These are phyloP conservation scores for Brachionus manjavacas DNA, from an alignment of 1,140 invertebrate genomes.

Conservation along the genomic window DNA sequence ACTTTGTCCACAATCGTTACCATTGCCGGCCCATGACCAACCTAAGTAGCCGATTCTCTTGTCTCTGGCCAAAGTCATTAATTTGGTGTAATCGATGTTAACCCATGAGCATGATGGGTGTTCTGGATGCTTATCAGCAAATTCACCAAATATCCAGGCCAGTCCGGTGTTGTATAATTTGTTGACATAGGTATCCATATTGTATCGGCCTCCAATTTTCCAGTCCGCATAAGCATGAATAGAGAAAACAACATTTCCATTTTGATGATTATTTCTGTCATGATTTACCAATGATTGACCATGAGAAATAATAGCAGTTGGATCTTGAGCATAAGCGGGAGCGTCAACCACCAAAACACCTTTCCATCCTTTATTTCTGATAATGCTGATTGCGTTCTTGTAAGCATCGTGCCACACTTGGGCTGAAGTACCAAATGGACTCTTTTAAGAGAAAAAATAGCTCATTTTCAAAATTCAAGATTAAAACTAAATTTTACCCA, in stretches of 20 bases:
- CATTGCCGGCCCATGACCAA: slow-evolving; percentile 17
- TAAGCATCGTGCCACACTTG: slow-evolving; percentile 2
- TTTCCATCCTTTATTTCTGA: slow-evolving; percentile 19
- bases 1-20: not conserved
- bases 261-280: not conserved
- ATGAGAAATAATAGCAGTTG: not conserved
- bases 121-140: not conserved
- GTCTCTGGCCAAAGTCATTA: not conserved
- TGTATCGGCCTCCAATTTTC: not conserved
- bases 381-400: not conserved
- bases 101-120: slow-evolving; percentile 7
- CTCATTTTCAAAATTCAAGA: not conserved
- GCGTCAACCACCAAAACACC: slow-evolving; percentile 8
- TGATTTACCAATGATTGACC: not conserved
- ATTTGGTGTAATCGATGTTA: not conserved
- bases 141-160: not conserved
- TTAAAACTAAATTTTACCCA: not conserved
- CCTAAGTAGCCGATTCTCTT: slow-evolving; percentile 18
- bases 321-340: not conserved
- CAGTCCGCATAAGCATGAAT: slow-evolving; percentile 6
- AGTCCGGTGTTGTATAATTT: not conserved
- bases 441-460: not conserved
- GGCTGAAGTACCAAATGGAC: not conserved
- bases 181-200: not conserved
- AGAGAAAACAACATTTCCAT: not conserved